Base-by-base conservation (phyloP, 2,113 vertebrate species). In the Lethenteron reissneri region DNA sequence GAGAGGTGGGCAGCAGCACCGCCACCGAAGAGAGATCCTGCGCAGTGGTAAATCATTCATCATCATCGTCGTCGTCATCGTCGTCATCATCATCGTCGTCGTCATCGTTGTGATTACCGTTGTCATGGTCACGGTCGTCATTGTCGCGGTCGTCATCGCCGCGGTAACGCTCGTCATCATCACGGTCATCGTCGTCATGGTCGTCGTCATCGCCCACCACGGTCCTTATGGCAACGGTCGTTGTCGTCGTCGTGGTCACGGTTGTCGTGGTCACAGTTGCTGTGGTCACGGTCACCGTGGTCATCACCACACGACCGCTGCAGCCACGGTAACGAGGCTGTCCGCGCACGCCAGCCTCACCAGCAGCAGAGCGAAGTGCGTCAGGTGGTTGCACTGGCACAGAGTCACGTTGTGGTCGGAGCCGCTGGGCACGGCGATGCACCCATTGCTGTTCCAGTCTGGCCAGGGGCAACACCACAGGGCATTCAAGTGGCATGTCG, bases 361-460 rank as follows among this genome's bases (percentile, higher is more conserved):
- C 64, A 68, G 11, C 25, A 68, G 25, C n/a, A 68, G n/a, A 68
- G 64, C 64, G 25, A 68, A 68, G 64, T 68, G 64, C 9, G 64
- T 68, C n/a, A 68, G 64, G 25, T 68, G 64, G 25, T 68, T 25
- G 25, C 64, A 68, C n/a, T n/a, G 25, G 64, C 64, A 68, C 9
- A 68, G n/a, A 68, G 64, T 68, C 64, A 68, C 25, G n/a, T 68
- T 25, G 25, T 25, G n/a, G 64, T 68, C 25, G 2, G 41, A 41
- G 41, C 41, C 41, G 41, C 41, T 7, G 41, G 41, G 5, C 41
- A 41, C 41, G 41, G 41, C 41, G 41, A 41, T 41, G 41, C 41
- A 41, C 41, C 41, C 41, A 4, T 41, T 41, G 41, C 41, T 41
- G 41, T 41, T 41, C 41, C 41, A 41, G 41, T 41, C 41, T 41